Evolutionary conservation across 2,797 vertebrate species (phyloP).

Genomic region (Muscicapa striata): DNA sequence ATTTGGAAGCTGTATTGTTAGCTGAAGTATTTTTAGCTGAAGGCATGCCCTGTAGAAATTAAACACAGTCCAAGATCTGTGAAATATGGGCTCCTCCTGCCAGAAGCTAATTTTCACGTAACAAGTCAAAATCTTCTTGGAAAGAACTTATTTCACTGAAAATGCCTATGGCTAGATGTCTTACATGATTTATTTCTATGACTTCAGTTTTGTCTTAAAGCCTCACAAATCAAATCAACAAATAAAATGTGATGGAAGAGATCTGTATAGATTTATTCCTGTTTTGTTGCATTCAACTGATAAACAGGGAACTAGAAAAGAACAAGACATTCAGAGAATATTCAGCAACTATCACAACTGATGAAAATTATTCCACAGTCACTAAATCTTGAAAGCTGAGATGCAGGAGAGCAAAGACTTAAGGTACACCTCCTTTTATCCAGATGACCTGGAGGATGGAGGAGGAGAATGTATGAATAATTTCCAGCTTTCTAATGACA

Average conservation of each 20-base stretch:
- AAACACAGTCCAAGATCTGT: constrained; percentile 20
- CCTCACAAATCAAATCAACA: constrained; percentile 31
- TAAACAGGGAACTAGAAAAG: constrained; percentile 5
- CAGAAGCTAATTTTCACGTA: constrained; percentile 52
- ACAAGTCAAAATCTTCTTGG: constrained; percentile 58
- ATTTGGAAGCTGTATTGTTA: no score
- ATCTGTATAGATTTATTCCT: constrained; percentile 37
- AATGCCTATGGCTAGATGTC: constrained; percentile 43
- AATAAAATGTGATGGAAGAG: constrained; percentile 28
- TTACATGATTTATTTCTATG: constrained; percentile 36
- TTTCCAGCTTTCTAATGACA: not conserved
- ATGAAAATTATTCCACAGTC: not conserved
- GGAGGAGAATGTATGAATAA: not conserved
- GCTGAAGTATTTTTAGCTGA: constrained; percentile 21
- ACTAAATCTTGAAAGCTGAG: not conserved
- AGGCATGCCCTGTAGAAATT: constrained; percentile 39
- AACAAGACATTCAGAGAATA: not conserved
- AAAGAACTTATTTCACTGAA: constrained; percentile 37
- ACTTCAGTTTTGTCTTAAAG: constrained; percentile 41
- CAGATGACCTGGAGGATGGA: not conserved
- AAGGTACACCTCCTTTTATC: not conserved
- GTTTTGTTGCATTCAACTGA: constrained; percentile 1
- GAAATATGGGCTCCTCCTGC: constrained; percentile 41
- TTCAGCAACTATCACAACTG: not conserved
- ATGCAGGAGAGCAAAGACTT: not conserved